Base-by-base conservation (phyloP, 2,113 vertebrate genomes). In the Ctenomys sociabilis region DNA sequence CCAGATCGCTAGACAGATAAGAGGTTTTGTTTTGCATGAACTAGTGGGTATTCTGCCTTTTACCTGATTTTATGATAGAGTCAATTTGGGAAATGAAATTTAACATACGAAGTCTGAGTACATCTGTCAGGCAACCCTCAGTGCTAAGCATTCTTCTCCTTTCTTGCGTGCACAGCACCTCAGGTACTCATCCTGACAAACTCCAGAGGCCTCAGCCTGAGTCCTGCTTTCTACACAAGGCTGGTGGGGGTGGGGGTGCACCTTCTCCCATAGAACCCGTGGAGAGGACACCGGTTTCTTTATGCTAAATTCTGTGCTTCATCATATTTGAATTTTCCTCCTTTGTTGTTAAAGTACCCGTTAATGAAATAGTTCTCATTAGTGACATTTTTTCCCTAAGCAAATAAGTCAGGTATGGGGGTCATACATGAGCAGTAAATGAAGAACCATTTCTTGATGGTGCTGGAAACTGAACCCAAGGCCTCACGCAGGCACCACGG, bases 171-270 rank as follows among this genome's bases (percentile, higher is more conserved):
- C 14, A 9, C 10, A 24, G 86, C n/a, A 52, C 40, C 40, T 24
- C 24, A 10, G 84, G 24, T n/a, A 28, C 8, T 45, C 52, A 24
- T 57, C 16, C 1, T 19, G 21, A 37, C 43, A 13, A 1, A 32
- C 45, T 72, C 64, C 32, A 54, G 66, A 83, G 35, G 43, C n/a
- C 21, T 78, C 26, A 1, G 16, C 19, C 30, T 26, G 37, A 45
- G 24, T 21, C 37, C 7, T 52, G 14, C 68, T 12, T n/a, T 14
- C 63, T 43, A 57, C 32, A 28, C 37, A 17, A 63, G 83, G 64
- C 13, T 30, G 61, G 3, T 0, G 30, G 9, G 72, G 32, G 24
- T 2, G 7, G 9, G 1, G 19, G 14, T 2, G 0, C 24, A 1
- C 57, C 32, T 61, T 26, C 12, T 61, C 16, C 45, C 28, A 4